Base-by-base conservation (phyloP, 1,140 invertebrate species). In the Drosophila grimshawi region DNA sequence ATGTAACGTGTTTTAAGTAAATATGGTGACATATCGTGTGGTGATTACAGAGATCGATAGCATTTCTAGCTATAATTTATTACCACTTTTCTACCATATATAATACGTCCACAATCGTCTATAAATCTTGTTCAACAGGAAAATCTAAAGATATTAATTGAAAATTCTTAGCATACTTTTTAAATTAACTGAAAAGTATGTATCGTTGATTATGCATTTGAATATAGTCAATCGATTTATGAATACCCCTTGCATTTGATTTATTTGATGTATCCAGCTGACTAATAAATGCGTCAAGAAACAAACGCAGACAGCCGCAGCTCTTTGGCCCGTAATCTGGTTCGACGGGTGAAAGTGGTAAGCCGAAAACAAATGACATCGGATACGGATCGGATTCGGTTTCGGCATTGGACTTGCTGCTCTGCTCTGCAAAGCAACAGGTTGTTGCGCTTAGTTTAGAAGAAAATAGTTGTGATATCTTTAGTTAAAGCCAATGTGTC, bases 281-380 rank as follows among this genome's bases (percentile, higher is more conserved):
- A 4, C 63, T 67, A 19, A 41, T 33, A 60, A 68, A 60, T 32
- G 35, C 43, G 1, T 19, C 19, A 19, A 19, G 19, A 19, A 19
- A 19, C 19, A 19, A 19, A 19, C 33, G 19, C 55, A n/a, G 33
- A 67, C 27, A 52, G 27, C 2, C 39, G 4, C 49, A 37, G 51
- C 51, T 49, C 49, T 55, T 11, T 48, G 41, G 30, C 5, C 35
- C 30, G 4, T 35, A 63, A 56, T 72, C 69, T 65, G 46, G 35
- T 62, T 69, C n/a, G 76, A 65, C 70, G 43, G 83, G 83, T 70
- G 83, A 88, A 88, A 86, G 82, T 88, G 83, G 46, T 76, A 68
- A 82, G 76, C 66, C 66, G 55, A n/a, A 74, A 59, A 81, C 53
- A 86, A 80, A 78, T 78, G 72, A 51, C 48, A 45, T 32, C 10